Conservation (phyloP, 2,113 vertebrate genomes). For the Pangasianodon gigas region DNA sequence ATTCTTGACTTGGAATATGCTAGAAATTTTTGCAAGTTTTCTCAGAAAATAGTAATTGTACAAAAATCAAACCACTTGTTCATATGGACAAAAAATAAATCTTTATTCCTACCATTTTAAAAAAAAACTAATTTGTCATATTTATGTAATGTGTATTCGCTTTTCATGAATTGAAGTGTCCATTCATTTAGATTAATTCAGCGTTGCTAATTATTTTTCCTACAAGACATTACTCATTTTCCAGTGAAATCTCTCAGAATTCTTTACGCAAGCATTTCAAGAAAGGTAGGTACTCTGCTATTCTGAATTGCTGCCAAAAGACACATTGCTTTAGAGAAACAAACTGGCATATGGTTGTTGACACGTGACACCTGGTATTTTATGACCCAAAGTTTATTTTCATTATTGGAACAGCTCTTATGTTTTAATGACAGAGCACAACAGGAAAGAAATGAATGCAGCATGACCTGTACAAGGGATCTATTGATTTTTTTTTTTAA, state of each 20-base stretch:
- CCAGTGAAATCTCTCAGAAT: neutral
- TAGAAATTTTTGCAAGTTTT: conserved; percentile 93
- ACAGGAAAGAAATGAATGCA: neutral
- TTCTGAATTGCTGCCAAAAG: neutral
- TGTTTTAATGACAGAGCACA: neutral
- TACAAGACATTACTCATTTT: neutral
- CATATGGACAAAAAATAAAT: conserved; percentile 83
- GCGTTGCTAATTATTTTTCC: neutral
- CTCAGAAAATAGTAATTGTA: conserved; percentile 86
- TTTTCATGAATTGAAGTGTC: neutral
- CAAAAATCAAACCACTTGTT: conserved; percentile 78
- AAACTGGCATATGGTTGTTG: neutral
- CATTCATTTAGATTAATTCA: neutral
- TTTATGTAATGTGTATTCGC: conserved; percentile 51
- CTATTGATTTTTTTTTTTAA: neutral
- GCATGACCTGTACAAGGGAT: neutral
- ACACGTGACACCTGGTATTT: neutral
- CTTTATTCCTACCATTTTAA: conserved; percentile 87
- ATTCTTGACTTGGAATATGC: conserved; percentile 84
- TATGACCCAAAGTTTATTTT: neutral
- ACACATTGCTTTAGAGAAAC: neutral
- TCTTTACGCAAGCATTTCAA: neutral
- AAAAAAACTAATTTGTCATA: conserved; percentile 66
- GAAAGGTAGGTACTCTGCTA: neutral
- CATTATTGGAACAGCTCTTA: neutral